A percentile compares a stretch with the other conserved stretches of the same genome.
Conservation (phyloP, 2,888 invertebrate genomes). For the Cataglyphis rosenhaueri region DNA sequence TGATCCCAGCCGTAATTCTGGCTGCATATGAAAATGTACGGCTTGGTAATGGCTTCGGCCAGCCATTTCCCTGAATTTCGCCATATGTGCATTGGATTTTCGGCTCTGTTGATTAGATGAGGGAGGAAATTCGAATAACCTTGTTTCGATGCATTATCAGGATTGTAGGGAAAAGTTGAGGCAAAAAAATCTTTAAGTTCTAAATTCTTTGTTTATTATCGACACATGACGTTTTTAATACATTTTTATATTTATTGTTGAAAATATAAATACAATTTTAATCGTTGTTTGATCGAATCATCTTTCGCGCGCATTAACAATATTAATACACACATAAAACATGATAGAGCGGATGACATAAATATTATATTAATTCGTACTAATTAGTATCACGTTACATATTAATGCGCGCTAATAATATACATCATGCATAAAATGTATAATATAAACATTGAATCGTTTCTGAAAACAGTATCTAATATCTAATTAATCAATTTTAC, state of each 20-base stretch:
- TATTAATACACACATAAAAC: constrained; percentile 38
- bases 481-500: constrained; percentile 44
- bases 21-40: constrained; percentile 62
- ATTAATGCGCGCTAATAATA: constrained; percentile 39
- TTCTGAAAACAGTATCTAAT: constrained; percentile 16
- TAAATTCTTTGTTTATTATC: no score
- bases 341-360: constrained; percentile 37
- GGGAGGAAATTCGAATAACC: constrained; percentile 55
- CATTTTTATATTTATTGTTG: constrained; percentile 9
- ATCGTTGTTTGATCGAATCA: constrained; percentile 30
- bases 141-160: constrained; percentile 59
- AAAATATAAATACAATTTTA: constrained; percentile 7
- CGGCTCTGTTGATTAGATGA: constrained; percentile 53
- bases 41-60: constrained; percentile 61
- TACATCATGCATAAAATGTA: constrained; percentile 18
- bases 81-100: constrained; percentile 68
- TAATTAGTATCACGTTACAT: constrained; percentile 47
- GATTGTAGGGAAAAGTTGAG: constrained; percentile 40
- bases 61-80: constrained; percentile 52
- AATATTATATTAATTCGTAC: constrained; percentile 47
- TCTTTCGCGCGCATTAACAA: constrained; percentile 10
- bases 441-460: constrained; percentile 32
- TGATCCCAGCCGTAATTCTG: constrained; percentile 66
- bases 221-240: neutral
- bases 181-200: neutral